These are phyloP conservation scores for Sicus ferrugineus DNA, from an alignment of 2,888 invertebrate species.

Conservation along the genomic window DNA sequence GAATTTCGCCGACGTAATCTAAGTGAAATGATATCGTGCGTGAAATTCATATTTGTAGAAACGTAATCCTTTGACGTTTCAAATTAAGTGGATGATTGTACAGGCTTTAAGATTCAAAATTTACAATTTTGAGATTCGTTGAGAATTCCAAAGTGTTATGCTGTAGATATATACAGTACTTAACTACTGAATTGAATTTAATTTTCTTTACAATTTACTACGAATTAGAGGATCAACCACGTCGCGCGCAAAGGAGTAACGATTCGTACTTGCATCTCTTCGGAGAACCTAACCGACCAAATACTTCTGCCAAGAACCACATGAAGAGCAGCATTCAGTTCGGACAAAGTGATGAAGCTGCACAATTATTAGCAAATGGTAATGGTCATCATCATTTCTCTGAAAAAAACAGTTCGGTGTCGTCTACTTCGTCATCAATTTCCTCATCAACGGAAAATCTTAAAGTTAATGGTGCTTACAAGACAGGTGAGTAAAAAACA, in stretches of 20 bases:
- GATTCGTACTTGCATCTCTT: slow-evolving; percentile 69
- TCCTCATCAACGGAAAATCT: slow-evolving; percentile 62
- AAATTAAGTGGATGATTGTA: too few relatives aligned
- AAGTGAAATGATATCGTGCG: too few relatives aligned
- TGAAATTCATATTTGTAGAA: too few relatives aligned
- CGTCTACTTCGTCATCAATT: slow-evolving; percentile 60
- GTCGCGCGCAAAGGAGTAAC: slow-evolving; percentile 62
- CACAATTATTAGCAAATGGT: slow-evolving; percentile 53
- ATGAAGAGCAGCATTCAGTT: slow-evolving; percentile 68
- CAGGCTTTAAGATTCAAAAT: too few relatives aligned
- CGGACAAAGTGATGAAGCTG: slow-evolving; percentile 61
- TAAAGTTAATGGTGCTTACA: slow-evolving; percentile 57
- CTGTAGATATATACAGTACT: too few relatives aligned
- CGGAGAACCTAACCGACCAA: slow-evolving; percentile 68
- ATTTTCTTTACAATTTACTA: too few relatives aligned
- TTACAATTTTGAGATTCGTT: too few relatives aligned
- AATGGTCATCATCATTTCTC: slow-evolving; percentile 53
- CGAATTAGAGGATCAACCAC: slow-evolving; percentile 62
- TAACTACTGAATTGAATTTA: too few relatives aligned
- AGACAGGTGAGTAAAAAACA: slow-evolving; percentile 54
- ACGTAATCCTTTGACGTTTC: too few relatives aligned
- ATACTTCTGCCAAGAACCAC: slow-evolving; percentile 67
- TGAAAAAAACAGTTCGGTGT: slow-evolving; percentile 60
- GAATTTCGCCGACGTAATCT: too few relatives aligned
- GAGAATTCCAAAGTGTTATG: too few relatives aligned